phyloP scores from a whole-genome alignment of 2,888 invertebrate species.

The Drosophila pegasa region DNA sequence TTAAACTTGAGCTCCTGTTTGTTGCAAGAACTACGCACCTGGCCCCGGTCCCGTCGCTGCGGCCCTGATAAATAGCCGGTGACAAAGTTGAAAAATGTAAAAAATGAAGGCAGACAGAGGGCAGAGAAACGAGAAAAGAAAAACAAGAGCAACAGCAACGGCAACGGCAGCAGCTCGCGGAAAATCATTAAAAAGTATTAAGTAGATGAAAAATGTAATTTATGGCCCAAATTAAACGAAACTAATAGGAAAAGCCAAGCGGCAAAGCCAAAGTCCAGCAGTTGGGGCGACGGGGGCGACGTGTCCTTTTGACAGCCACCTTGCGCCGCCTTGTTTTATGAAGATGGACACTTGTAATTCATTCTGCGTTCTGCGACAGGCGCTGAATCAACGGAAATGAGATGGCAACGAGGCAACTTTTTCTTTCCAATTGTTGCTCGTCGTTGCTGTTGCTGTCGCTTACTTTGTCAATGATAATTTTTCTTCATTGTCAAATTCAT shows the following conservation, averaged over 20 bases:
- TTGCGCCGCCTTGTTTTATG: constrained; percentile 79
- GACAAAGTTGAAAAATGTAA: constrained; percentile 52
- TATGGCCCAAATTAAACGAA: constrained; percentile 78
- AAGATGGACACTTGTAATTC: constrained; percentile 80
- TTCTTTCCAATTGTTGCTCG: constrained; percentile 32
- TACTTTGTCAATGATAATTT: constrained; percentile 57
- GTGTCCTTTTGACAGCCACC: constrained; percentile 77
- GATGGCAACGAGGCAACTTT: constrained; percentile 62
- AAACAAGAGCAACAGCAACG: not conserved
- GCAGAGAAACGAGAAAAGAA: not conserved
- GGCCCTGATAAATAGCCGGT: constrained; percentile 36
- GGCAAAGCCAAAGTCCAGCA: constrained; percentile 38
- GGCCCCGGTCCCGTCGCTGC: constrained; percentile 1
- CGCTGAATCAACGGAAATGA: constrained; percentile 78
- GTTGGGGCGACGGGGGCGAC: constrained; percentile 24
- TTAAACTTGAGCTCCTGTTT: constrained; percentile 38
- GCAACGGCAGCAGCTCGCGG: constrained; percentile 24
- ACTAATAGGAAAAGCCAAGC: constrained; percentile 77
- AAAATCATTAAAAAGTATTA: constrained; percentile 80
- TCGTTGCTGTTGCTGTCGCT: constrained; percentile 29
- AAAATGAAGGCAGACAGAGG: constrained; percentile 15
- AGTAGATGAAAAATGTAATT: constrained; percentile 78
- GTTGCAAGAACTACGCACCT: constrained; percentile 35
- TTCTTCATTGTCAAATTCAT: constrained; percentile 44
- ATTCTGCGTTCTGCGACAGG: constrained; percentile 68